Base-by-base conservation (phyloP, 2,888 invertebrate genomes). In the Calephelis perditalis region DNA sequence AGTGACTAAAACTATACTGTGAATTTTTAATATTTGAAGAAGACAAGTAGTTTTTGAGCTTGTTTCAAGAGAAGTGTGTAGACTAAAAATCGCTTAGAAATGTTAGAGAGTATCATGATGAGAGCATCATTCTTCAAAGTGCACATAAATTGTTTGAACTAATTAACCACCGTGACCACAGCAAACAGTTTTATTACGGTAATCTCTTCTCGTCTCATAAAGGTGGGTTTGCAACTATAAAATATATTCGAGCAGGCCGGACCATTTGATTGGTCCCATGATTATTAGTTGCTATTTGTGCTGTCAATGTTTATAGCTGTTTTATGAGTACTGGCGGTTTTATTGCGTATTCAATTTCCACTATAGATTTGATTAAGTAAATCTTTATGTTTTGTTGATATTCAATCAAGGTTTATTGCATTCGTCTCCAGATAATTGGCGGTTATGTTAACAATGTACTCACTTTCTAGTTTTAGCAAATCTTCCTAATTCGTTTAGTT, bases 271-370 rank as follows among this genome's bases (percentile, higher is more conserved):
- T 85, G 86, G 86, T 73, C 75, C 73, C 75, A 69, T 79, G 78
- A 81, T 86, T 86, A 87, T 86, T 87, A 86, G 85, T 73, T 74
- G 77, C 80, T 86, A 86, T 87, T 88, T 86, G 86, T 85, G 81
- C 79, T 86, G 84, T 86, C 87, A 82, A 85, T 87, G 86, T 88
- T 89, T 89, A 89, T 83, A 79, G 72, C 76, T 70, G 66, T 86
- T 89, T 89, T 88, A 89, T 86, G 84, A 80, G 75, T 79, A 73
- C 76, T 80, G 76, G 77, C 75, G 79, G 75, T 84, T 87, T 88
- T 89, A 89, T 87, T 85, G 76, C 82, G 68, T 76, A 79, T 86
- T 79, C 83, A 81, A 86, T 86, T 82, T 84, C 76, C 74, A 78
- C 82, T 80, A 83, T 76, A 78, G 81, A 80, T 84, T 87, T 88